phyloP scores from a whole-genome alignment of 2,888 invertebrate genomes.

The Bimastos eiseni region DNA sequence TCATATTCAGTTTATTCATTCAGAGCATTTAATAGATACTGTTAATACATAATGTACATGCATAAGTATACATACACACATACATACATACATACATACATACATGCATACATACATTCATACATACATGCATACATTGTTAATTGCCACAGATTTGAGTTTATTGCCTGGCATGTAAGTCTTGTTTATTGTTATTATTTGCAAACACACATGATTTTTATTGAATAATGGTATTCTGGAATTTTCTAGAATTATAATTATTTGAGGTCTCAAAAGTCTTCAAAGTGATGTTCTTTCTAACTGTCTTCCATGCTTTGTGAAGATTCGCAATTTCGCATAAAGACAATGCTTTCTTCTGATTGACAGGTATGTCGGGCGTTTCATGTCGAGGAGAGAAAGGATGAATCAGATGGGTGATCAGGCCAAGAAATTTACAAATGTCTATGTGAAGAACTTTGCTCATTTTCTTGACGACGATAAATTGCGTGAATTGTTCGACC shows the following conservation, averaged over 20 bases:
- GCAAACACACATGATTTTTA: neutral
- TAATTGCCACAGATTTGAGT: neutral
- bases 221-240: neutral
- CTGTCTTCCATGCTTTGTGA: neutral
- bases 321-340: neutral
- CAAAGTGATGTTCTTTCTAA: neutral
- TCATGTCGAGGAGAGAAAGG: conserved; percentile 96
- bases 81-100: no score
- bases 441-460: conserved; percentile 97
- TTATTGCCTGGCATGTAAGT: neutral
- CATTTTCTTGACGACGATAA: conserved; percentile 90
- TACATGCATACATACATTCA: neutral
- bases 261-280: neutral
- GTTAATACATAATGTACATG: no score
- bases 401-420: conserved; percentile 97
- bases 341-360: conserved; percentile 20
- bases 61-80: no score
- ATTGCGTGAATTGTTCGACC: conserved; percentile 85
- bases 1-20: no score
- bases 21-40: no score
- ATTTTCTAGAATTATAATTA: neutral
- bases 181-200: neutral
- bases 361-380: conserved; percentile 76
- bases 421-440: conserved; percentile 92
- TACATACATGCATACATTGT: no score